A percentile compares a stretch with the other conserved stretches of the same genome.
Evolutionary conservation across 2,113 vertebrate genomes (phyloP).

Genomic region (Bos javanicus): DNA sequence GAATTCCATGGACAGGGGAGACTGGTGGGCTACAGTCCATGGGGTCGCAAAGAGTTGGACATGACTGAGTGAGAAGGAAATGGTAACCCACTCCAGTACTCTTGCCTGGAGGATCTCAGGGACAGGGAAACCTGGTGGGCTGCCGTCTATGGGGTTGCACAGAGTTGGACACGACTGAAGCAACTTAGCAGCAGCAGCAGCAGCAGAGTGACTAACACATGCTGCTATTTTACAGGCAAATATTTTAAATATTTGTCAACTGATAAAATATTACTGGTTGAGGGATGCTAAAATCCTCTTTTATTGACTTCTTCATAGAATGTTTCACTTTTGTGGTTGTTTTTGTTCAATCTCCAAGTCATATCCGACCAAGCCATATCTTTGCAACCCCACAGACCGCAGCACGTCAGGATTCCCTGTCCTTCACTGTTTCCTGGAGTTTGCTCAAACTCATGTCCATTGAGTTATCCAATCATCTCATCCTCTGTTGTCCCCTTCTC

Average conservation of each 20-base stretch:
- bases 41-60: background rate
- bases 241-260: background rate
- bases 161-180: background rate
- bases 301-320: background rate
- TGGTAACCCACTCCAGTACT: background rate
- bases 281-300: background rate
- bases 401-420: background rate
- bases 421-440: background rate
- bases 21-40: background rate
- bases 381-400: background rate
- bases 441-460: background rate
- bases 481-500: background rate
- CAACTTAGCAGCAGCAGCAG: no score
- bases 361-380: fast-evolving
- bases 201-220: background rate
- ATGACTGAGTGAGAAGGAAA: background rate
- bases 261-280: background rate
- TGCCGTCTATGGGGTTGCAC: background rate
- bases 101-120: background rate
- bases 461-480: background rate
- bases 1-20: background rate
- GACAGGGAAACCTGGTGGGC: fast-evolving
- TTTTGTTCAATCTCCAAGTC: background rate
- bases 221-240: background rate
- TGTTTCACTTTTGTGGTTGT: background rate